A percentile compares a stretch with the other conserved stretches of the same genome.
Conservation (phyloP, 2,797 vertebrate genomes). For the Helarctos malayanus region DNA sequence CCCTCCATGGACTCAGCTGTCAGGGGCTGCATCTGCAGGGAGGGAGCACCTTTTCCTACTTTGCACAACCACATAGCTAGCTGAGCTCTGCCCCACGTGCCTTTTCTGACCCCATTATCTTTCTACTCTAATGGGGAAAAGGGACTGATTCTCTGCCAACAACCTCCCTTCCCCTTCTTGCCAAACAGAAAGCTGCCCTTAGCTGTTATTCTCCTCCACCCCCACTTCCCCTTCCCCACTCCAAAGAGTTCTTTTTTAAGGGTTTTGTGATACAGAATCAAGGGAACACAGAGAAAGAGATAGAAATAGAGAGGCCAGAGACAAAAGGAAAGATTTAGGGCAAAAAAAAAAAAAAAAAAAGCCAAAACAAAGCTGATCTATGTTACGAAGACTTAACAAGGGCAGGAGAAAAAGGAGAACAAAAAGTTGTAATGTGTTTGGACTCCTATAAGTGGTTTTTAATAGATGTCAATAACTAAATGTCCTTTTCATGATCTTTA, state of each 20-base stretch:
- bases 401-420: background rate
- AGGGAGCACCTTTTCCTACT: background rate
- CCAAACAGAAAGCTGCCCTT: background rate
- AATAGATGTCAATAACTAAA: background rate
- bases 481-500: background rate
- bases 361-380: background rate
- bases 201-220: background rate
- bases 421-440: background rate
- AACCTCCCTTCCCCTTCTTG: background rate
- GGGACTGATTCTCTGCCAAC: background rate
- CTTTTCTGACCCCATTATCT: background rate
- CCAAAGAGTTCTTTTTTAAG: background rate
- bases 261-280: background rate
- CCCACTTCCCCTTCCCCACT: background rate
- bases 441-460: background rate
- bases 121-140: background rate
- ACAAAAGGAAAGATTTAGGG: slow-evolving; percentile 29
- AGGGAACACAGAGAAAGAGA: background rate
- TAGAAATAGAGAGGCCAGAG: background rate
- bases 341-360: background rate
- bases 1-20: background rate
- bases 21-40: background rate
- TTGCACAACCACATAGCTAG: background rate
- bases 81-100: background rate
- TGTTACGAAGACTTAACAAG: background rate